phyloP scores from a whole-genome alignment of 2,113 vertebrate species.

The Azemiops feae region DNA sequence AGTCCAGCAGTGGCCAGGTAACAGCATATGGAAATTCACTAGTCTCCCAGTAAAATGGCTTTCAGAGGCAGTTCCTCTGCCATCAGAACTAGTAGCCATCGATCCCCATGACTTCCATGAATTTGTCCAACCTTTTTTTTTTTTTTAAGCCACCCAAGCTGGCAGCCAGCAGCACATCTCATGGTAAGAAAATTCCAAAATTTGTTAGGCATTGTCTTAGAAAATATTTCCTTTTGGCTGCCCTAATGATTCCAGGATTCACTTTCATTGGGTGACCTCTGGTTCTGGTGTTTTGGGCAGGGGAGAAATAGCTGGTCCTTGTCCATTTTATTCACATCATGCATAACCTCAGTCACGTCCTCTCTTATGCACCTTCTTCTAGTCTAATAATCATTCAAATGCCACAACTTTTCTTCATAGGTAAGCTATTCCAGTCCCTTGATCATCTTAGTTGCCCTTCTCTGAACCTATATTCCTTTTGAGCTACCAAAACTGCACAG shows the following conservation, averaged over 20 bases:
- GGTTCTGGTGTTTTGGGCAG: not conserved
- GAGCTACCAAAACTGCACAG: not conserved
- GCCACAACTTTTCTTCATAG: not conserved
- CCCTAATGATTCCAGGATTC: not conserved
- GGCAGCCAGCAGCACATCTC: not conserved
- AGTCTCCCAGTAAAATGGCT: not conserved
- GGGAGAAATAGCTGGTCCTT: not conserved
- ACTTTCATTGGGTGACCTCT: not conserved
- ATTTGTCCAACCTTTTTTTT: not conserved
- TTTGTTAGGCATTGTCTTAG: not conserved
- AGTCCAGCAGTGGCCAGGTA: not conserved
- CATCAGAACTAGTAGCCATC: not conserved
- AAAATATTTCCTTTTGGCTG: not conserved
- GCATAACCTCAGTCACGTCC: not conserved
- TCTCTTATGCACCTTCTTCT: not conserved
- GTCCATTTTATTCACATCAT: not conserved
- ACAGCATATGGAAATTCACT: not conserved
- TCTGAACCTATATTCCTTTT: not conserved
- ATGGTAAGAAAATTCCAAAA: not conserved
- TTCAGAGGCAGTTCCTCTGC: not conserved
- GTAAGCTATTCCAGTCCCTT: not conserved
- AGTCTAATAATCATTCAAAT: not conserved
- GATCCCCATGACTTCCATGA: not conserved
- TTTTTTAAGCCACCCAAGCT: not conserved
- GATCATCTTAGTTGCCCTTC: not conserved